Percentiles rank a stretch among this genome's conserved stretches.
Evolutionary conservation across 2,888 invertebrate species (phyloP).

Genomic region (Ernsta delagoae): DNA sequence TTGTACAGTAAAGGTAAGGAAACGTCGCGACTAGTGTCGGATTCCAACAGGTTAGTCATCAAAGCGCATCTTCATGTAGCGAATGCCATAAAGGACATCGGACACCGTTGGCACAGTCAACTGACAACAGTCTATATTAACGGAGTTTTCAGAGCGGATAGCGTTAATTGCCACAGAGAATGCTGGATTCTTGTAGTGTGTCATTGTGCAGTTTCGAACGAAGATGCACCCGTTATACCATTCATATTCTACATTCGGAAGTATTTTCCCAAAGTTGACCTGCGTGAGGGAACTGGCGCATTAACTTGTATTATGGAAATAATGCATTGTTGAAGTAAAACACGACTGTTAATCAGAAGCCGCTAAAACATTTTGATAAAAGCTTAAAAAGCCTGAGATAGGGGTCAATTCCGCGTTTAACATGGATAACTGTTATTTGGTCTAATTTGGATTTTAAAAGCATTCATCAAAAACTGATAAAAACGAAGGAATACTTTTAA

Average conservation of each 20-base stretch:
- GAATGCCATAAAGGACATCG: constrained; percentile 49
- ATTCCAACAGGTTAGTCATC: constrained; percentile 47
- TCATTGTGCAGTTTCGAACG: constrained; percentile 32
- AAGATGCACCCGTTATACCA: constrained; percentile 33
- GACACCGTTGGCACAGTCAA: constrained; percentile 48
- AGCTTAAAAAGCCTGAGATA: neutral
- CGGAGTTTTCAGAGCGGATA: constrained; percentile 48
- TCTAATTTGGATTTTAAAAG: neutral
- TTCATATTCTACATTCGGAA: constrained; percentile 19
- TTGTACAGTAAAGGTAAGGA: constrained; percentile 38
- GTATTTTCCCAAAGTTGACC: constrained; percentile 33
- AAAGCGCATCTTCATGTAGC: constrained; percentile 44
- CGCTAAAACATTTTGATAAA: constrained; percentile 8
- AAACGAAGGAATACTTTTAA: no score
- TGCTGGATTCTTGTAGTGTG: constrained; percentile 25
- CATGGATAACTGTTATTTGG: neutral
- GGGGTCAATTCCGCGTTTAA: neutral
- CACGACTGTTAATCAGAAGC: neutral
- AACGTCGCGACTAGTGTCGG: constrained; percentile 43
- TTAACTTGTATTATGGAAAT: constrained; percentile 23
- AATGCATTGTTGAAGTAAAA: constrained; percentile 26
- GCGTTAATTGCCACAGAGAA: constrained; percentile 36
- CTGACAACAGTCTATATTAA: constrained; percentile 43
- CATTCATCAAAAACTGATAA: no score
- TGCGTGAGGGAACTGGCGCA: neutral